Evolutionary conservation across 2,113 vertebrate species (phyloP).

Genomic region (Glaucidium brasilianum): DNA sequence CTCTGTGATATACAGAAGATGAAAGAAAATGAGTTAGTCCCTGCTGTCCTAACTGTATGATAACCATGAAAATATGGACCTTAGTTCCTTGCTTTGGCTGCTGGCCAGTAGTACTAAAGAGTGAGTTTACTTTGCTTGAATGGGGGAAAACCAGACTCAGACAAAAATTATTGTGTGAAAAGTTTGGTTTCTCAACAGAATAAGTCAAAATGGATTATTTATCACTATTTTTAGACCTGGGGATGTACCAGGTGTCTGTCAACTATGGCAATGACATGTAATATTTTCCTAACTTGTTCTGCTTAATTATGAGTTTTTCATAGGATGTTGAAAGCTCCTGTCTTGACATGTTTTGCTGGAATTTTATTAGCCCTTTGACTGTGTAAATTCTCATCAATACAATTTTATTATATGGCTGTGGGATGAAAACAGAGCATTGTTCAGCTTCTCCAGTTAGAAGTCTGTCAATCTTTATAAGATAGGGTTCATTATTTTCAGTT

Average conservation of each 20-base stretch:
- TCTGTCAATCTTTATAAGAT: not conserved
- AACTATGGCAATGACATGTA: not conserved
- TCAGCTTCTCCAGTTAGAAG: not conserved
- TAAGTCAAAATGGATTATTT: not conserved
- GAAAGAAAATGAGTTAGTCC: not conserved
- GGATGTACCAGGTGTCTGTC: not conserved
- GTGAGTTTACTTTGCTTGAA: not conserved
- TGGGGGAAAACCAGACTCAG: not conserved
- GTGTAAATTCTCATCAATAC: not conserved
- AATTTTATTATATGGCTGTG: not conserved
- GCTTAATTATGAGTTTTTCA: not conserved
- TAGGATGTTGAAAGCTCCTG: not conserved
- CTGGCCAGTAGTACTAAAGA: not conserved
- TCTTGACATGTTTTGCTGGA: not conserved
- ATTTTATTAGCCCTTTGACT: not conserved
- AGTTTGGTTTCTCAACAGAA: not conserved
- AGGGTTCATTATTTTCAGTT: not conserved
- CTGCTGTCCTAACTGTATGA: not conserved
- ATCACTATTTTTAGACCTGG: not conserved
- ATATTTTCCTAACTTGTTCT: not conserved
- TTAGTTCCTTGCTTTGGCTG: not conserved
- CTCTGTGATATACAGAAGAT: not conserved
- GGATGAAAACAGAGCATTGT: not conserved
- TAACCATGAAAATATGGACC: not conserved
- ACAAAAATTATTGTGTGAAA: not conserved